Evolutionary conservation across 2,888 invertebrate species (phyloP).

Genomic region (Drosophila tanythrix): DNA sequence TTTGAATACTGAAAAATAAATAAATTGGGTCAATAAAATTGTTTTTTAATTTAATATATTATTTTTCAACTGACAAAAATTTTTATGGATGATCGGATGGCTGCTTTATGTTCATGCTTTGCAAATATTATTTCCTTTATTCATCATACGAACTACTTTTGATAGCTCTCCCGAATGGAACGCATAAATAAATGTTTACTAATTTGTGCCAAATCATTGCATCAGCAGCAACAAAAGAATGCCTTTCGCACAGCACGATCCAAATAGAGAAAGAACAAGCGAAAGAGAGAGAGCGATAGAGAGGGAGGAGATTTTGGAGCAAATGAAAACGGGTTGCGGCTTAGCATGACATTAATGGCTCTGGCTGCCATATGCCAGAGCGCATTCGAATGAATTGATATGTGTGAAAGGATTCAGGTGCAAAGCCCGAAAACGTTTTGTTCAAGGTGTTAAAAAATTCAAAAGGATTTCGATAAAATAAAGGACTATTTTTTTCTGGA

Average conservation of each 20-base stretch:
- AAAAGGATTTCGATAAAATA: conserved; percentile 24
- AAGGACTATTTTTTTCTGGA: not conserved
- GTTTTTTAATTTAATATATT: not conserved
- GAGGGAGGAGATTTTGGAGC: not conserved
- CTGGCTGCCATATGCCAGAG: conserved; percentile 14
- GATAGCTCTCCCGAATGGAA: conserved; percentile 56
- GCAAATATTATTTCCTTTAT: no score
- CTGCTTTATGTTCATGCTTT: not conserved
- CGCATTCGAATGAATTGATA: conserved; percentile 39
- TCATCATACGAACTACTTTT: conserved; percentile 4
- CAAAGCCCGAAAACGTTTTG: conserved; percentile 19
- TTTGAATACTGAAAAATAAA: not conserved
- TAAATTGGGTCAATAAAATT: not conserved
- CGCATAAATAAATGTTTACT: conserved; percentile 71
- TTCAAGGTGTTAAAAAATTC: conserved; percentile 35
- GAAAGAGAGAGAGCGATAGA: not conserved
- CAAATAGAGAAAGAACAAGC: not conserved
- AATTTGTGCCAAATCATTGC: conserved; percentile 70
- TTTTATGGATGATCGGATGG: not conserved
- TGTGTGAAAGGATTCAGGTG: conserved; percentile 37
- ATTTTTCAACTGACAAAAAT: conserved; percentile 33
- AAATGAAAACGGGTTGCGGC: conserved; percentile 56
- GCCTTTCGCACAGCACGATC: conserved; percentile 17
- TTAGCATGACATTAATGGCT: conserved; percentile 54
- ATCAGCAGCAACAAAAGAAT: conserved; percentile 20